These are phyloP conservation scores for Montipora efflorescens DNA, from an alignment of 64 coral and sea anemone genomes.

Conservation along the genomic window DNA sequence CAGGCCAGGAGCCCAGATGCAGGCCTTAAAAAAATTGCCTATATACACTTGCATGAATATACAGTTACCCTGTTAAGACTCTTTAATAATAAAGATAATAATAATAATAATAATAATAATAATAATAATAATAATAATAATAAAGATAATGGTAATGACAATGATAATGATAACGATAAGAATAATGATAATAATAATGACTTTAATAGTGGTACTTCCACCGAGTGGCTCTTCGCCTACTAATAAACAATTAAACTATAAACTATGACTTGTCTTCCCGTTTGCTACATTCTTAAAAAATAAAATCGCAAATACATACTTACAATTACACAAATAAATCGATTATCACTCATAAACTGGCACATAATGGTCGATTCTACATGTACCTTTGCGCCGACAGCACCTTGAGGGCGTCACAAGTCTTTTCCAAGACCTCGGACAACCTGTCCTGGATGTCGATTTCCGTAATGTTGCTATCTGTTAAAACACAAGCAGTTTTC, in stretches of 20 bases:
- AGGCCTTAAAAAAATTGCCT: background rate
- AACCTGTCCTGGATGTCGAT: background rate
- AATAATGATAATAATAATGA: no score
- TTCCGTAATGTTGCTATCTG: background rate
- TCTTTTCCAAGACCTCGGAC: background rate
- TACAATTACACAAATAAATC: background rate
- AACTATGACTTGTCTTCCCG: background rate
- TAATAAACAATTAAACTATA: background rate
- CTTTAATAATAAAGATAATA: background rate
- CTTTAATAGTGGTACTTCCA: no score
- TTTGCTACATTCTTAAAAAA: background rate
- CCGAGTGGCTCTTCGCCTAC: no score
- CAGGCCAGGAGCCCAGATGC: no score
- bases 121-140: no score
- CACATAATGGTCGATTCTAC: background rate
- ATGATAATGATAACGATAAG: no score
- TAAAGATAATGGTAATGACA: no score
- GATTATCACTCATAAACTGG: background rate
- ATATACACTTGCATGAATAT: background rate
- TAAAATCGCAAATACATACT: slow-evolving; percentile 3
- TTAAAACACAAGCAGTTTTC: background rate
- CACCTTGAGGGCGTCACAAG: background rate
- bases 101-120: no score
- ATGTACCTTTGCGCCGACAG: background rate
- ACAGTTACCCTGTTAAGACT: background rate